Evolutionary conservation across 2,888 invertebrate genomes (phyloP).

Genomic region (Brachyopa scutellaris): DNA sequence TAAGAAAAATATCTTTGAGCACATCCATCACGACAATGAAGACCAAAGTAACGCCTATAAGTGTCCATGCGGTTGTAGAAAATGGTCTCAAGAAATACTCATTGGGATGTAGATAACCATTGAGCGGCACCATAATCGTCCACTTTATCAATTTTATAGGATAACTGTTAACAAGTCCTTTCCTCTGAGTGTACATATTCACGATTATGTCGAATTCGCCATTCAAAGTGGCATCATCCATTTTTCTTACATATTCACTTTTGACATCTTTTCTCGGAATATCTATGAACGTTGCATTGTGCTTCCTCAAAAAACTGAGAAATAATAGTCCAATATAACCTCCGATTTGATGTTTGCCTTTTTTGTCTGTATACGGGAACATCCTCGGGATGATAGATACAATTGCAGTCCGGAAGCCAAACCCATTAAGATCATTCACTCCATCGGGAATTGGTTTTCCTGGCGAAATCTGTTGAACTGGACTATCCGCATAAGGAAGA

Average conservation of each 20-base stretch:
- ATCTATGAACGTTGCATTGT: slow-evolving; percentile 42
- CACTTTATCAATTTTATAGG: not conserved
- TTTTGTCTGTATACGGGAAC: slow-evolving; percentile 19
- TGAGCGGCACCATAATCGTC: slow-evolving; percentile 37
- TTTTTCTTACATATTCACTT: not conserved
- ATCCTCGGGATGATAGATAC: slow-evolving; percentile 17
- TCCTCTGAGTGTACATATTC: slow-evolving; percentile 13
- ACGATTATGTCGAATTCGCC: slow-evolving; percentile 37
- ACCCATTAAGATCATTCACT: slow-evolving; percentile 20
- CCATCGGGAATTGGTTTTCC: not conserved
- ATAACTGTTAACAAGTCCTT: slow-evolving; percentile 3
- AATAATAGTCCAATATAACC: slow-evolving; percentile 26
- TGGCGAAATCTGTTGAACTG: not conserved
- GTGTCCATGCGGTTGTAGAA: slow-evolving; percentile 1
- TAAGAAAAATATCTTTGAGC: not conserved
- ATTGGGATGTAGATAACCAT: slow-evolving; percentile 22
- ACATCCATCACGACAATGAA: slow-evolving; percentile 42
- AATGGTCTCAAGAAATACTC: slow-evolving; percentile 50
- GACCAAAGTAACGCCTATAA: slow-evolving; percentile 22
- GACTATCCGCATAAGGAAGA: slow-evolving; percentile 4
- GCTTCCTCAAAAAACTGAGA: not conserved
- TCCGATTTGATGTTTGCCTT: not conserved
- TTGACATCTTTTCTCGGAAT: not conserved
- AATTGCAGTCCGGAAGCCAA: slow-evolving; percentile 23
- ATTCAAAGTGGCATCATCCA: slow-evolving; percentile 8